Percentiles rank a stretch among this genome's conserved stretches.
Evolutionary conservation across 2,888 invertebrate genomes (phyloP).

Genomic region (Amiota minor): DNA sequence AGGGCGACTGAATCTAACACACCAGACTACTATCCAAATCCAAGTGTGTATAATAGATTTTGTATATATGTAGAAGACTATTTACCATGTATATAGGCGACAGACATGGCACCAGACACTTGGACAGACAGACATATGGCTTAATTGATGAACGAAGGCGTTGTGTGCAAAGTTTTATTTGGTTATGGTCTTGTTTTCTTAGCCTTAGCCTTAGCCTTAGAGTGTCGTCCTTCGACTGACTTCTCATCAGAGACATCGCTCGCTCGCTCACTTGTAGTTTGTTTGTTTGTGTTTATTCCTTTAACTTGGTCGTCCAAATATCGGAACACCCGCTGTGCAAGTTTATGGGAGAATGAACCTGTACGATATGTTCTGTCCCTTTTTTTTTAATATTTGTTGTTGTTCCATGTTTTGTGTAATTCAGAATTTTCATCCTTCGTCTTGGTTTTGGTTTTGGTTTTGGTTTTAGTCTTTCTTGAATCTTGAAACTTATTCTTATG

Average conservation of each 20-base stretch:
- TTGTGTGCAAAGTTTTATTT: slow-evolving; percentile 59
- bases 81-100: slow-evolving; percentile 7
- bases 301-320: slow-evolving; percentile 23
- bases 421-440: slow-evolving; percentile 27
- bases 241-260: background rate
- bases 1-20: slow-evolving; percentile 16
- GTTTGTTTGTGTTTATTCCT: background rate
- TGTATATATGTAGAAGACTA: slow-evolving; percentile 5
- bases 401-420: background rate
- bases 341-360: slow-evolving; percentile 72
- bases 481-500: slow-evolving; percentile 24
- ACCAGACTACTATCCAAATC: background rate
- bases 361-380: slow-evolving; percentile 47
- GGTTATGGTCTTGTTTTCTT: slow-evolving; percentile 24
- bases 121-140: slow-evolving; percentile 51
- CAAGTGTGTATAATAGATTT: slow-evolving; percentile 31
- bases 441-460: slow-evolving; percentile 6
- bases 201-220: background rate
- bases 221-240: background rate
- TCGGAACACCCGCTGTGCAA: slow-evolving; percentile 69
- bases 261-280: background rate
- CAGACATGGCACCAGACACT: slow-evolving; percentile 33
- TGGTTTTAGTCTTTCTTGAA: background rate
- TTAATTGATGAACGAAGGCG: slow-evolving; percentile 68
- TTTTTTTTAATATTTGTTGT: background rate